Evolutionary conservation across 2,113 vertebrate genomes (phyloP), one percentile per base, ranked within the genome.

Genomic region (Etheostoma spectabile): DNA sequence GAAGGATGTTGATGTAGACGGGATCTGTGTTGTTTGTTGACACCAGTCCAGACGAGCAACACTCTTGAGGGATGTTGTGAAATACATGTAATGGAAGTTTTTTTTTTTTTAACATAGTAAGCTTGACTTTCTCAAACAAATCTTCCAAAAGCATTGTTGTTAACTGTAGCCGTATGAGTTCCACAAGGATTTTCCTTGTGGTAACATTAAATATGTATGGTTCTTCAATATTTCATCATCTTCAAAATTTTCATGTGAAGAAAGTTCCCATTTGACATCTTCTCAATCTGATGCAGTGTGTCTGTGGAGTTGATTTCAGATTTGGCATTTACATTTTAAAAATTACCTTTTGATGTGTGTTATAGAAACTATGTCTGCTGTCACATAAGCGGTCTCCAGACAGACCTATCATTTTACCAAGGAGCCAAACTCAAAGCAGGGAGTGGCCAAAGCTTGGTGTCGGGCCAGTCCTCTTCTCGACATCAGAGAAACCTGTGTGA

Each of bases 401-500:
- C 77, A 79, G 64, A 63, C 38, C 4, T 85, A 81, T 88, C 35
- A 3, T 63, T 88, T 85, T 82, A 78, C 80, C 75, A 84, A 80
- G 83, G 57, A 71, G 38, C 51, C 38, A 57, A 74, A 75, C 66
- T 81, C 71, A 83, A 78, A 85, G 85, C 57, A 70, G 46, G 0
- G 11, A 80, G 49, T 46, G 38, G 38, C 62, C 70, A 59, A 63
- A 63, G 68, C 19, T 77, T 86, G 78, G 63, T 82, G 52, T 67
- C 3, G 15, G 24, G 74, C 83, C 74, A 75, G 74, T 78, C 80
- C 11, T 78, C 69, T 84, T 77, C 52, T 53, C 15, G 74, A 85
- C 79, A 76, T 61, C 74, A 67, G 57, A 65, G 8, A 48, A 77
- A 74, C 68, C 45, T 64, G 51, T 53, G 46, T 30, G 33, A 53